Base-by-base conservation (phyloP, 2,888 invertebrate species). In the Seira musarum region DNA sequence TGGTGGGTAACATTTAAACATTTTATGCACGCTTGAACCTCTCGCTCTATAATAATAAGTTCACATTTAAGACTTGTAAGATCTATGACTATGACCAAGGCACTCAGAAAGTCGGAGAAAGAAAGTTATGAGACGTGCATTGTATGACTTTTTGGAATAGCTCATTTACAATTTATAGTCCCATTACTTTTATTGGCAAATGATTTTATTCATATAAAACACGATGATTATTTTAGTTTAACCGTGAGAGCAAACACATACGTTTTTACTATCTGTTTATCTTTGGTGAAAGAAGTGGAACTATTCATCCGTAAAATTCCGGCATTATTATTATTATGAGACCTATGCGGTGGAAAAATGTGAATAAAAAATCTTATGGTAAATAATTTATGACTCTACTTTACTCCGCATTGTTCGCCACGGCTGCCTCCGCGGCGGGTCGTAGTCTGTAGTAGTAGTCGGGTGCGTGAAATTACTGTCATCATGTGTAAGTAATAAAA, bases 71-170 rank as follows among this genome's bases (percentile, higher is more conserved):
- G 30, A 30, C 30, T 8, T n/a, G n/a, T n/a, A n/a, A n/a, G n/a
- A n/a, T n/a, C n/a, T n/a, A n/a, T n/a, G n/a, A 30, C 2, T 30
- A 30, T 30, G 30, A 30, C 30, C 30, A 30, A 30, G 8, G 30
- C 30, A 30, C 30, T 30, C 30, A 2, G 8, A 30, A 30, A 30
- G 30, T 30, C 30, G 30, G 30, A 30, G 30, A 30, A 30, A 30
- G 30, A 30, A 30, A 30, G 30, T 30, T 30, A 30, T 30, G 21
- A 66, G 67, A 67, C 69, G 60, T 66, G 25, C 60, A 66, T 60
- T 77, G 77, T 77, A 77, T 77, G 77, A 66, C 71, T 77, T 77
- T 77, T 71, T 77, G 70, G 70, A 77, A 77, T 77, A 77, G 65
- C 77, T 77, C 77, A 77, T 77, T 77, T 77, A 71, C 77, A 77